These are phyloP conservation scores for Agapetus fuscipes DNA, from an alignment of 2,888 invertebrate species.

Conservation along the genomic window DNA sequence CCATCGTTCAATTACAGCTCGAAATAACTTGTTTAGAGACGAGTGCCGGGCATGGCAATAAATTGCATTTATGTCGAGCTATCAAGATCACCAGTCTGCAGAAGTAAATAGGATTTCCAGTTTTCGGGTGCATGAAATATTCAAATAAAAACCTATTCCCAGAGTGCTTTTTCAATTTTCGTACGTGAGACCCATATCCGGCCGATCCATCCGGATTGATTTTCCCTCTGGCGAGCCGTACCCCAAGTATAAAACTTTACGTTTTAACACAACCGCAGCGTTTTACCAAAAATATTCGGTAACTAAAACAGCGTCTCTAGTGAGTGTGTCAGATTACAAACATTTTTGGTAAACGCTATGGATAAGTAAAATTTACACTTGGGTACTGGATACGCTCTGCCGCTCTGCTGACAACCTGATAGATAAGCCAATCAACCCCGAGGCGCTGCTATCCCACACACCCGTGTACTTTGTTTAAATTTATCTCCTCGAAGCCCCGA, in stretches of 20 bases:
- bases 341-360: no score
- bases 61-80: neutral
- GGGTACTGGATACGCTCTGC: no score
- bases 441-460: slow-evolving; percentile 11
- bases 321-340: no score
- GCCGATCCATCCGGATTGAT: slow-evolving; percentile 14
- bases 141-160: slow-evolving; percentile 9
- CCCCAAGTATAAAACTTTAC: no score
- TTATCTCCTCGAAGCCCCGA: neutral
- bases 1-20: no score
- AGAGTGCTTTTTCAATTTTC: slow-evolving; percentile 6
- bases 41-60: no score
- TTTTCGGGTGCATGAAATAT: slow-evolving; percentile 7
- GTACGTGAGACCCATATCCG: slow-evolving; percentile 2
- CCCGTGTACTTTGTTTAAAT: slow-evolving; percentile 10
- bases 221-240: slow-evolving; percentile 9
- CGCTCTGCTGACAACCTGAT: slow-evolving; percentile 17
- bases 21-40: no score
- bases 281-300: no score
- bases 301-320: no score
- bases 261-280: no score
- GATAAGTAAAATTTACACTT: no score
- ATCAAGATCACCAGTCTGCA: neutral
- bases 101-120: slow-evolving; percentile 1
- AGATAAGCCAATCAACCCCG: slow-evolving; percentile 18